Percentiles rank a stretch among this genome's conserved stretches.
phyloP scores from a whole-genome alignment of 2,888 invertebrate genomes.

The Drosophila limbata region DNA sequence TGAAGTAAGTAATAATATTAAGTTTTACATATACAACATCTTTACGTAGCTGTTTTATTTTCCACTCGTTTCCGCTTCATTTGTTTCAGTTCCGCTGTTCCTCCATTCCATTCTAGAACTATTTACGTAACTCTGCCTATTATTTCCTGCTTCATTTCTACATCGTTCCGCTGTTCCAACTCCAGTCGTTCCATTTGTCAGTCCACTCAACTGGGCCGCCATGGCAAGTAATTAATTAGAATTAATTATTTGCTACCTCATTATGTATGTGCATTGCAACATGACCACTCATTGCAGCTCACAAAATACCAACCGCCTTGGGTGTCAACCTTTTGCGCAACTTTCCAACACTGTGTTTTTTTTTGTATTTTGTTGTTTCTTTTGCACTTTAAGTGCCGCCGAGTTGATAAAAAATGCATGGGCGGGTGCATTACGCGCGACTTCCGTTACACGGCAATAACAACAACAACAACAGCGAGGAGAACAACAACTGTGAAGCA shows the following conservation, averaged over 20 bases:
- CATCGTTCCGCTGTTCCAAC: background rate
- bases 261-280: conserved; percentile 47
- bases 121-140: too few relatives aligned
- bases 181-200: conserved; percentile 5
- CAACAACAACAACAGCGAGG: conserved; percentile 2
- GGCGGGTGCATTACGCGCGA: conserved; percentile 65
- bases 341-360: conserved; percentile 6
- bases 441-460: conserved; percentile 40
- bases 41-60: too few relatives aligned
- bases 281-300: conserved; percentile 5
- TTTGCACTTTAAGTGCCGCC: conserved; percentile 38
- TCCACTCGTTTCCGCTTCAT: background rate
- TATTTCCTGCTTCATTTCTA: background rate
- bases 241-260: conserved; percentile 47
- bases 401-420: conserved; percentile 73
- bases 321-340: conserved; percentile 1
- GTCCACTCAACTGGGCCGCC: background rate
- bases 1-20: too few relatives aligned
- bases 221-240: conserved; percentile 39
- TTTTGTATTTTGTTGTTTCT: background rate
- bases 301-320: background rate
- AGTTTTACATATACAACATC: too few relatives aligned
- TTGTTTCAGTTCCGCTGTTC: background rate
- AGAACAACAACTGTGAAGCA: conserved; percentile 5
- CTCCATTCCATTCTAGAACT: too few relatives aligned